phyloP scores from a whole-genome alignment of 2,888 invertebrate species.

The Megastigmus dorsalis region DNA sequence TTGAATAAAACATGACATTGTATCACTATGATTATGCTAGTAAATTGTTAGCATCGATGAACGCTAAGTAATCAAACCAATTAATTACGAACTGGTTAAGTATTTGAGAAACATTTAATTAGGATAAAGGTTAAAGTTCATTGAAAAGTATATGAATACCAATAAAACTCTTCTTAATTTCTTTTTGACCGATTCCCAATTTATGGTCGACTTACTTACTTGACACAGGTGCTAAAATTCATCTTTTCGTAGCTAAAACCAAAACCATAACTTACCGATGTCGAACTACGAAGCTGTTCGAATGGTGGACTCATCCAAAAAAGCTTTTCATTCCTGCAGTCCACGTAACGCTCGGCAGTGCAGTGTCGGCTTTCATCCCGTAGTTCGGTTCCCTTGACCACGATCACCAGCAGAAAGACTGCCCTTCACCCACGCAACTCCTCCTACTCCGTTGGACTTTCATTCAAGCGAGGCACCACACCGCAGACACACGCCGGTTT shows the following conservation, averaged over 20 bases:
- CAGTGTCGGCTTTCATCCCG: not conserved
- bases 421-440: conserved; percentile 8
- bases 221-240: not conserved
- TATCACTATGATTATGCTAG: too few species aligned
- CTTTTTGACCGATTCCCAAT: not conserved
- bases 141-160: too few species aligned
- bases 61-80: too few species aligned
- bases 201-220: not conserved
- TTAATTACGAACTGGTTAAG: too few species aligned
- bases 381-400: conserved; percentile 39
- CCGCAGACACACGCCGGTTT: not conserved
- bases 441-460: too few species aligned
- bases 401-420: not conserved
- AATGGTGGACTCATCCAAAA: not conserved
- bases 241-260: not conserved
- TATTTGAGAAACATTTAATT: too few species aligned
- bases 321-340: not conserved
- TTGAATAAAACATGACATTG: too few species aligned
- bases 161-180: too few species aligned
- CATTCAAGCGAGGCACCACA: not conserved
- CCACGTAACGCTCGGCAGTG: too few species aligned
- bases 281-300: too few species aligned
- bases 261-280: not conserved
- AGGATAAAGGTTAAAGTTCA: too few species aligned
- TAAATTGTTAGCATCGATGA: too few species aligned